These are phyloP conservation scores for Terebella lapidaria DNA, from an alignment of 2,888 invertebrate genomes.

Conservation along the genomic window DNA sequence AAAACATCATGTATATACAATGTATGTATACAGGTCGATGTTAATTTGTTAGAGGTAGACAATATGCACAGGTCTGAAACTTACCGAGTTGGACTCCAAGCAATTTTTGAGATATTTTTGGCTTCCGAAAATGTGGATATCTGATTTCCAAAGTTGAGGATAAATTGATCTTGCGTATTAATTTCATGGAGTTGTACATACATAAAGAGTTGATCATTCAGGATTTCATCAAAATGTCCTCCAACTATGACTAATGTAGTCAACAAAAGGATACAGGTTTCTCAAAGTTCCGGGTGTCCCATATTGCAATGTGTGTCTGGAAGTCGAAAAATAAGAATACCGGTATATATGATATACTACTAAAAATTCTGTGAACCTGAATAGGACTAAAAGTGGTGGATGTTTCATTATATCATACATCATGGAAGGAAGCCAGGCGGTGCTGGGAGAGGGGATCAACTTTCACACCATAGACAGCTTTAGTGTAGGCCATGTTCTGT, in stretches of 20 bases:
- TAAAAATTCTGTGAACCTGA: too few species aligned
- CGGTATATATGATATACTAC: background rate
- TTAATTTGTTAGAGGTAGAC: background rate
- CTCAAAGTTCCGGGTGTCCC: constrained; percentile 84
- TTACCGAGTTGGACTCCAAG: constrained; percentile 84
- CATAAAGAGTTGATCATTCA: too few species aligned
- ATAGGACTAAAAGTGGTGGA: too few species aligned
- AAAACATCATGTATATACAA: background rate
- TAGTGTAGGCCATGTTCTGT: constrained; percentile 58
- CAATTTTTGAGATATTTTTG: constrained; percentile 69
- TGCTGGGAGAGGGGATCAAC: constrained; percentile 74
- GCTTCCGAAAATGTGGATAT: constrained; percentile 59
- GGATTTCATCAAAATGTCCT: constrained; percentile 57
- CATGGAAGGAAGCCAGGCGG: constrained; percentile 72
- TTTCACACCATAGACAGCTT: constrained; percentile 77
- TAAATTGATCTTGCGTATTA: constrained; percentile 68
- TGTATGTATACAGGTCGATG: background rate
- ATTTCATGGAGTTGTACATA: constrained; percentile 59
- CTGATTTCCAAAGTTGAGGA: constrained; percentile 75
- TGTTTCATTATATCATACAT: constrained; percentile 30
- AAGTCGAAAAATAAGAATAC: constrained; percentile 12
- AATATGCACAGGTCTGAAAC: too few species aligned
- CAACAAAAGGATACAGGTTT: constrained; percentile 73
- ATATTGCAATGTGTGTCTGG: constrained; percentile 70
- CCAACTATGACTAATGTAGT: too few species aligned